phyloP scores from a whole-genome alignment of 2,797 vertebrate species.

The Spinibarbus caldwelli region DNA sequence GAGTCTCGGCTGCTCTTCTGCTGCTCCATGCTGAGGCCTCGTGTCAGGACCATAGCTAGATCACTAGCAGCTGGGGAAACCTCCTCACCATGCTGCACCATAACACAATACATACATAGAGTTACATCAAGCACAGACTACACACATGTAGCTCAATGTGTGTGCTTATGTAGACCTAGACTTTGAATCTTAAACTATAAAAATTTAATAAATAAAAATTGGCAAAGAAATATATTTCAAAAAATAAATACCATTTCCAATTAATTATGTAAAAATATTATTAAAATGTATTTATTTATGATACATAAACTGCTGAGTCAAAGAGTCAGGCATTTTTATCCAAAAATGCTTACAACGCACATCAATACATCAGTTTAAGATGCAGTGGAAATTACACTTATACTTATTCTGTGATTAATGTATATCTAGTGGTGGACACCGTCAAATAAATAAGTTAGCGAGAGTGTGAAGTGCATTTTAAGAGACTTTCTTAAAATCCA shows the following conservation, averaged over 20 bases:
- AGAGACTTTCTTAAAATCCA: background rate
- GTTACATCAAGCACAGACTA: background rate
- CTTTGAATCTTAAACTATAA: background rate
- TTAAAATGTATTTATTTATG: background rate
- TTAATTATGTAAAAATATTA: background rate
- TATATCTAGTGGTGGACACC: background rate
- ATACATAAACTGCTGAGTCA: background rate
- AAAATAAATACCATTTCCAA: background rate
- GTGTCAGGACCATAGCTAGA: conserved; percentile 94
- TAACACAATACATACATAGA: background rate
- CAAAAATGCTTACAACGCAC: background rate
- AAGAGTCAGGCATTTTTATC: background rate
- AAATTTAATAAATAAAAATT: background rate
- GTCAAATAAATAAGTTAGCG: background rate
- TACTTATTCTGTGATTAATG: background rate
- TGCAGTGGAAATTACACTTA: background rate
- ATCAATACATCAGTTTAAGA: background rate
- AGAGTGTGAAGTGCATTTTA: background rate
- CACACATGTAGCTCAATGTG: too few species aligned
- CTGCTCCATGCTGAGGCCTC: conserved; percentile 92
- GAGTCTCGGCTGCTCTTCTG: conserved; percentile 97
- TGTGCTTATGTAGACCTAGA: background rate
- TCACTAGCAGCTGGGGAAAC: conserved; percentile 92
- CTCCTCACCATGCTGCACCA: conserved; percentile 88
- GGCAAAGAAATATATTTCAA: background rate